A percentile compares a stretch with the other conserved stretches of the same genome.
phyloP scores from a whole-genome alignment of 2,113 vertebrate genomes.

The Anhinga anhinga region DNA sequence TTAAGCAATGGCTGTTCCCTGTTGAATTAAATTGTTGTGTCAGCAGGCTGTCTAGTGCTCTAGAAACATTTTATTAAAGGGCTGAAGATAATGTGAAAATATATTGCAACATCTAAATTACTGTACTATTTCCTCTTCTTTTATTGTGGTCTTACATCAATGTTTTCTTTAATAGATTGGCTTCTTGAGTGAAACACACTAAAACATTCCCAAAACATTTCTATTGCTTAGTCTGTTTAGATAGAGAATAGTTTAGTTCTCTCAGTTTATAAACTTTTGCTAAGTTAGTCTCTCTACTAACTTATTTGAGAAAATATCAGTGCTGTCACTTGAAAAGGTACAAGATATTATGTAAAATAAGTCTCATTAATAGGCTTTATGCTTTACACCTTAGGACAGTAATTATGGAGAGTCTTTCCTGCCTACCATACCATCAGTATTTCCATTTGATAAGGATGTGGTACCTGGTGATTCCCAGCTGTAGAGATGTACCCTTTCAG shows the following conservation, averaged over 20 bases:
- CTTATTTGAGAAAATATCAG: not conserved
- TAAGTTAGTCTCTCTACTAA: not conserved
- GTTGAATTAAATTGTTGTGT: not conserved
- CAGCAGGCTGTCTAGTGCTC: not conserved
- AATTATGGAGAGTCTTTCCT: not conserved
- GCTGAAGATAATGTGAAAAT: not conserved
- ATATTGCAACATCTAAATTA: not conserved
- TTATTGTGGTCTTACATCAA: not conserved
- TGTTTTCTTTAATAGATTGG: not conserved
- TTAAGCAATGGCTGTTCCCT: not conserved
- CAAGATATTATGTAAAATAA: not conserved
- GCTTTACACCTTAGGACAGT: not conserved
- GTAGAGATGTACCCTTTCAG: not conserved
- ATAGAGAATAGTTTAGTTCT: not conserved
- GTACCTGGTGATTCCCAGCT: not conserved
- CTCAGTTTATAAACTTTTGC: not conserved
- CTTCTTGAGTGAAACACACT: not conserved
- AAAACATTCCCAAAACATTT: not conserved
- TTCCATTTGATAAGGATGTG: not conserved
- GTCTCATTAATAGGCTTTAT: not conserved
- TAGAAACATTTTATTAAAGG: not conserved
- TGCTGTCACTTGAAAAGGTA: not conserved
- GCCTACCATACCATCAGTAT: not conserved
- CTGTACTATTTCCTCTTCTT: not conserved
- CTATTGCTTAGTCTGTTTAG: not conserved